Evolutionary conservation across 1,140 invertebrate species (phyloP).

Genomic region (Cherax quadricarinatus): DNA sequence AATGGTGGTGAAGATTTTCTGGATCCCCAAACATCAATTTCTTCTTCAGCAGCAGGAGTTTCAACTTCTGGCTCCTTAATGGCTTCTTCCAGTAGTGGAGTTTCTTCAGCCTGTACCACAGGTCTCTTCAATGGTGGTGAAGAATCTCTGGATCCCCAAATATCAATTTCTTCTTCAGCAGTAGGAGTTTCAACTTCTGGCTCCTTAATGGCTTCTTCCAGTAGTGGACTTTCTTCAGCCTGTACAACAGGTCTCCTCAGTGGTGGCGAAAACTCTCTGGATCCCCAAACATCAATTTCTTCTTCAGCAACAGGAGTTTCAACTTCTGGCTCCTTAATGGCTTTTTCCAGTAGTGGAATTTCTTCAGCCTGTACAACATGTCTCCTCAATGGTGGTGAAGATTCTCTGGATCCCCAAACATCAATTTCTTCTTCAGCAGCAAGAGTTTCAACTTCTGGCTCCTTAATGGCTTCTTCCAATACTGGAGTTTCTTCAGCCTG

Average conservation of each 20-base stretch:
- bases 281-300: background rate
- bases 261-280: background rate
- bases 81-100: background rate
- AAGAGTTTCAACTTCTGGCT: background rate
- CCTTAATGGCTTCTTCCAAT: background rate
- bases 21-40: background rate
- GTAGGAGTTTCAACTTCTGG: background rate
- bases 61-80: background rate
- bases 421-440: background rate
- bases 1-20: background rate
- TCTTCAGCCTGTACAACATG: background rate
- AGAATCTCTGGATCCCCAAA: background rate
- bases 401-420: slow-evolving; percentile 4
- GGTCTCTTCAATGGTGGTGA: background rate
- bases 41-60: background rate
- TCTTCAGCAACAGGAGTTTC: background rate
- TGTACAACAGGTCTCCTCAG: background rate
- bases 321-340: background rate
- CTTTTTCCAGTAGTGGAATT: background rate
- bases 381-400: slow-evolving; percentile 19
- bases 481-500: background rate
- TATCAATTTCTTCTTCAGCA: background rate
- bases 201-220: background rate
- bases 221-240: background rate
- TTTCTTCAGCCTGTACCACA: background rate